phyloP scores from a whole-genome alignment of 2,797 vertebrate species.

The Sarcoramphus papa region DNA sequence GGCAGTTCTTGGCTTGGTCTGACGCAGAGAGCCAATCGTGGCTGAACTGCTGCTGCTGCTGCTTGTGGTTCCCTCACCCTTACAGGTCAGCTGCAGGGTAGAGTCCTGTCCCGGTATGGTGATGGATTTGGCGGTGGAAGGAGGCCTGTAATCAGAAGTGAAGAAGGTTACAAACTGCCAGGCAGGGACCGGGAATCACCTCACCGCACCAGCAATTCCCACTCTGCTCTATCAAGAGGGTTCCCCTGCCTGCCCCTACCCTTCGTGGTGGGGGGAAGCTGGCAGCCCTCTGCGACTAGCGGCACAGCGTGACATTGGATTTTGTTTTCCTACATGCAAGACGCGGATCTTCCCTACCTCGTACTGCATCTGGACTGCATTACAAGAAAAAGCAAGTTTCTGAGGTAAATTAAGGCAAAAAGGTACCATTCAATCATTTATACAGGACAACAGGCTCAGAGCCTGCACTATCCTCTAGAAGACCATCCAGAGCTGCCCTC shows the following conservation, averaged over 20 bases:
- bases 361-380: background rate
- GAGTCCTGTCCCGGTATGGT: slow-evolving; percentile 85
- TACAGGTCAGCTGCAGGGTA: slow-evolving; percentile 92
- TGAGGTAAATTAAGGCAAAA: background rate
- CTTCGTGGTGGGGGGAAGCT: background rate
- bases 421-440: background rate
- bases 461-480: background rate
- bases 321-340: background rate
- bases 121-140: slow-evolving; percentile 91
- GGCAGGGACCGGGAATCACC: background rate
- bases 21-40: slow-evolving; percentile 76
- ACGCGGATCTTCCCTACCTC: background rate
- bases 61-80: slow-evolving; percentile 87
- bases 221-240: background rate
- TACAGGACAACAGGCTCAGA: background rate
- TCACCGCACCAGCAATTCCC: rapidly evolving
- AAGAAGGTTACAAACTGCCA: background rate
- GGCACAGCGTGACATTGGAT: rapidly evolving
- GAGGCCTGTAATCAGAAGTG: slow-evolving; percentile 72
- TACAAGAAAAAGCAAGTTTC: background rate
- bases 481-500: background rate
- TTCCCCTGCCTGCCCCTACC: background rate
- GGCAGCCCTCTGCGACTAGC: background rate
- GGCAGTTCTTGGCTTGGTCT: slow-evolving; percentile 80
- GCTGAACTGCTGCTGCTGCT: slow-evolving; percentile 61